Conservation (phyloP, 92 coral and sea anemone species). For the Porites lobata region DNA sequence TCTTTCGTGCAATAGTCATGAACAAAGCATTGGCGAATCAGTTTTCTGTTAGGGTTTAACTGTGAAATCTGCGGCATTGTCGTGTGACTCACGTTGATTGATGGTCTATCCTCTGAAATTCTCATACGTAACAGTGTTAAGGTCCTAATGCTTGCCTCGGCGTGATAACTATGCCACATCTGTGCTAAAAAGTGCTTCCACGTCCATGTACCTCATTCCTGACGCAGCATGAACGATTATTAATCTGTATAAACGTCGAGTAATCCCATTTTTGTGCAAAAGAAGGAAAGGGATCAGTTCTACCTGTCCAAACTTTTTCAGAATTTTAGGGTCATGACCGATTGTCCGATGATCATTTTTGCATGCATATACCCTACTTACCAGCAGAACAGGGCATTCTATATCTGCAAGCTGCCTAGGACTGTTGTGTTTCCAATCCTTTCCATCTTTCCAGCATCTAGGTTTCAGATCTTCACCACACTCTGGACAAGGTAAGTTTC, state of each 20-base stretch:
- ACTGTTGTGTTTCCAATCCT: slow-evolving; percentile 46
- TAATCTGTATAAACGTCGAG: slow-evolving; percentile 42
- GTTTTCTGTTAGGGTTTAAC: slow-evolving; percentile 40
- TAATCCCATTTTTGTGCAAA: slow-evolving; percentile 36
- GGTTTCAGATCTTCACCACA: slow-evolving; percentile 50
- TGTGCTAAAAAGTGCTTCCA: slow-evolving; percentile 31
- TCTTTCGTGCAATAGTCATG: slow-evolving; percentile 33
- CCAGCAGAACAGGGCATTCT: slow-evolving; percentile 26
- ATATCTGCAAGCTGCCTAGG: slow-evolving; percentile 46
- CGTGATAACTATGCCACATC: slow-evolving; percentile 30
- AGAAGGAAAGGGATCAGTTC: slow-evolving; percentile 41
- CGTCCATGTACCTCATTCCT: slow-evolving; percentile 19
- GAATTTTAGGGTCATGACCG: slow-evolving; percentile 42
- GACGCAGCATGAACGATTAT: slow-evolving; percentile 28
- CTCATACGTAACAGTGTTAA: neutral
- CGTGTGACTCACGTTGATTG: too few species aligned
- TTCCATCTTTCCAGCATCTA: slow-evolving; percentile 54
- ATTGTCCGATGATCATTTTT: slow-evolving; percentile 37
- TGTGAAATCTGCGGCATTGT: neutral
- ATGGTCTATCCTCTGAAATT: too few species aligned
- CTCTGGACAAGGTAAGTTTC: slow-evolving; percentile 41
- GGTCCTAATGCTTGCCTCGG: slow-evolving; percentile 4
- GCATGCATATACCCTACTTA: slow-evolving; percentile 53
- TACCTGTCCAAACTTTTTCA: slow-evolving; percentile 20
- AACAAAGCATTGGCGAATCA: slow-evolving; percentile 51